phyloP scores from a whole-genome alignment of 2,113 vertebrate genomes.

The Cryptoleucopteryx plumbea region DNA sequence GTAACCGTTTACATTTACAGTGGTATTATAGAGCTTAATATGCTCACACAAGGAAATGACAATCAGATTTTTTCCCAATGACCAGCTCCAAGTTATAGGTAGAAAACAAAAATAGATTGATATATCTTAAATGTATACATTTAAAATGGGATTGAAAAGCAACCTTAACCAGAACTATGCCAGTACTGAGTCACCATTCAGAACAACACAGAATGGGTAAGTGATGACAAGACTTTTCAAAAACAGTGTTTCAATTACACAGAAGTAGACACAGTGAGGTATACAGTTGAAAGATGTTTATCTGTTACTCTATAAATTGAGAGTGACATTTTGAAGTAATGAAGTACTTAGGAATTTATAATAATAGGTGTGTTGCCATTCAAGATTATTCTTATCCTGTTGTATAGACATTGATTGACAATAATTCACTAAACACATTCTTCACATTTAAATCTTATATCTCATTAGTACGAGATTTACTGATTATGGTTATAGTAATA shows the following conservation, averaged over 20 bases:
- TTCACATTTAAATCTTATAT: conserved; percentile 70
- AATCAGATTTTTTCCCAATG: not conserved
- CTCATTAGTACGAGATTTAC: conserved; percentile 74
- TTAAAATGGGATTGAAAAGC: not conserved
- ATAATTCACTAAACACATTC: conserved; percentile 68
- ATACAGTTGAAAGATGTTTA: conserved; percentile 58
- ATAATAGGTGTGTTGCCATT: conserved; percentile 72
- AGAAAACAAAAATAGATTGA: not conserved
- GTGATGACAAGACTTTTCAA: not conserved
- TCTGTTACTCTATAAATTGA: conserved; percentile 73
- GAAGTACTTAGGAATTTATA: conserved; percentile 75
- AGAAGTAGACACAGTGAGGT: conserved; percentile 23
- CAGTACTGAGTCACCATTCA: not conserved
- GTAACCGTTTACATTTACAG: not conserved
- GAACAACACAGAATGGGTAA: not conserved
- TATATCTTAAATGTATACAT: not conserved
- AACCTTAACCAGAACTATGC: not conserved
- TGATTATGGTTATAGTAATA: conserved; percentile 57
- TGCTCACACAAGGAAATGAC: not conserved
- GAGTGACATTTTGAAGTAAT: conserved; percentile 74
- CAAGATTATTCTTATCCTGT: conserved; percentile 69
- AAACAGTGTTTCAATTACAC: conserved; percentile 34
- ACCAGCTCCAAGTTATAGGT: not conserved
- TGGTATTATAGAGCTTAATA: not conserved
- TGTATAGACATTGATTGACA: conserved; percentile 68